Evolutionary conservation across 2,888 invertebrate genomes (phyloP).

Genomic region (Eristalinus sepulchralis): DNA sequence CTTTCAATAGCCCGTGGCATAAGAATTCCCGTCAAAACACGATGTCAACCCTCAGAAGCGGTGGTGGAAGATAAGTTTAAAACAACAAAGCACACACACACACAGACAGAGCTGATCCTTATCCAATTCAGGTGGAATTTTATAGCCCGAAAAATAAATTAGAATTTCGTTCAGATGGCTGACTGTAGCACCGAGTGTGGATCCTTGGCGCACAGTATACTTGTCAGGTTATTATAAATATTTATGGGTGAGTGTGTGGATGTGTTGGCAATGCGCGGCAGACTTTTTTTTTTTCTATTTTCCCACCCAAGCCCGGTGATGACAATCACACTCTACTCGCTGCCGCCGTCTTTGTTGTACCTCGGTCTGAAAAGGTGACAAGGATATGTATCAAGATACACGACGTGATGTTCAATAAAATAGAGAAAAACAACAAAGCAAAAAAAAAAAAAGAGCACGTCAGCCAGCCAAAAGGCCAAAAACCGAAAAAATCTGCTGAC

Average conservation of each 20-base stretch:
- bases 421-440: neutral
- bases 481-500: conserved; percentile 24
- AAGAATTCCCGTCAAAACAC: neutral
- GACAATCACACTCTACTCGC: conserved; percentile 36
- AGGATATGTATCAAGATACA: conserved; percentile 23
- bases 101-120: neutral
- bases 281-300: conserved; percentile 19
- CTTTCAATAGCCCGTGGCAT: neutral
- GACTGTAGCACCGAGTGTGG: neutral
- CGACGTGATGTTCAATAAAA: conserved; percentile 27
- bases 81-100: neutral
- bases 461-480: neutral
- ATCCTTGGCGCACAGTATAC: conserved; percentile 1
- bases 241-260: conserved; percentile 5
- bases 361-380: conserved; percentile 27
- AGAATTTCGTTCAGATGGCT: conserved; percentile 16
- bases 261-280: neutral
- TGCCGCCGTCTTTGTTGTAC: neutral
- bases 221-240: conserved; percentile 18
- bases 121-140: conserved; percentile 33
- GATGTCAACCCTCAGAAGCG: neutral
- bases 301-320: conserved; percentile 1
- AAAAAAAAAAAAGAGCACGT: conserved; percentile 8
- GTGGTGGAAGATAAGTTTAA: neutral
- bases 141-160: conserved; percentile 38